Conservation (phyloP, 2,888 invertebrate genomes). For the Lamproptera curius region DNA sequence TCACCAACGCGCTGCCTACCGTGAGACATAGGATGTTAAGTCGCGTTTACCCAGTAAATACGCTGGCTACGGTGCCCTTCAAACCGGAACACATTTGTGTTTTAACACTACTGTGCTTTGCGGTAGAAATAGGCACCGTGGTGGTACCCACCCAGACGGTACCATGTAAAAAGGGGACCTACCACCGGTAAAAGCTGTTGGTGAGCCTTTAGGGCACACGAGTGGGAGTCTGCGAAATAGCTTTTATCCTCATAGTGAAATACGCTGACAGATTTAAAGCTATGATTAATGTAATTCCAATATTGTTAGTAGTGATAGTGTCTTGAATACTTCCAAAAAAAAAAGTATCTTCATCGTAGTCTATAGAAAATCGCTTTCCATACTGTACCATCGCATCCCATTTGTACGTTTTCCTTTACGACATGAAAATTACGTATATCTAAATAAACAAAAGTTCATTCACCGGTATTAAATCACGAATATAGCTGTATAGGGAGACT, state of each 20-base stretch:
- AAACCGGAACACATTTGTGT: too few species aligned
- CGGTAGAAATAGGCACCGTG: too few species aligned
- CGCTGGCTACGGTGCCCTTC: too few species aligned
- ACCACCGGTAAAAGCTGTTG: neutral
- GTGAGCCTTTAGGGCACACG: neutral
- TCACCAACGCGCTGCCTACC: too few species aligned
- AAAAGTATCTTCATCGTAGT: conserved; percentile 16
- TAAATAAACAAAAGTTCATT: too few species aligned
- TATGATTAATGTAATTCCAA: conserved; percentile 18
- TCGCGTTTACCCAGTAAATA: too few species aligned
- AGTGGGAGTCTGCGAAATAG: conserved; percentile 19
- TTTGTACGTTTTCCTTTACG: conserved; percentile 10
- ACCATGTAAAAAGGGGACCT: too few species aligned
- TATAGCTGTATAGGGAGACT: conserved; percentile 19
- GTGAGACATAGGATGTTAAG: too few species aligned
- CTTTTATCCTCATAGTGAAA: conserved; percentile 22
- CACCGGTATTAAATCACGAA: conserved; percentile 19
- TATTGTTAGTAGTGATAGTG: conserved; percentile 19
- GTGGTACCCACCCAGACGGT: too few species aligned
- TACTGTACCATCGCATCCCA: too few species aligned
- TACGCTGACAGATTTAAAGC: conserved; percentile 18
- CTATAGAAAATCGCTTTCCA: conserved; percentile 14
- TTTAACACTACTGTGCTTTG: too few species aligned
- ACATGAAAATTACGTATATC: conserved; percentile 21
- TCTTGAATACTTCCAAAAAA: conserved; percentile 15